A percentile compares a stretch with the other conserved stretches of the same genome.
phyloP scores from a whole-genome alignment of 2,113 vertebrate genomes.

The Atlantisia rogersi region DNA sequence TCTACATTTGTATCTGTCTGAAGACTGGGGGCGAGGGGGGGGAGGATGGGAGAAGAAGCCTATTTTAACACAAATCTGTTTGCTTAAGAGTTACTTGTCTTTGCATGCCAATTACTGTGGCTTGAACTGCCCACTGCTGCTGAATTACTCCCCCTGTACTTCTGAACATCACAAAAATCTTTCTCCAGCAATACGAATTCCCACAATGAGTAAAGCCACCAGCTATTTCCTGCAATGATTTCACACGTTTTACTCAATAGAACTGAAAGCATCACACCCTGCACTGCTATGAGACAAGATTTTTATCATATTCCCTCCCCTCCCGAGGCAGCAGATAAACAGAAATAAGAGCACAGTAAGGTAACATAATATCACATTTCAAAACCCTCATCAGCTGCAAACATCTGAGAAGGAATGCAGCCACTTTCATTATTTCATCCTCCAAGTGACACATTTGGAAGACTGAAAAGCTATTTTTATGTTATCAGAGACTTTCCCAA shows the following conservation, averaged over 20 bases:
- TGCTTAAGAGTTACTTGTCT: not conserved
- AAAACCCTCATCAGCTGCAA: constrained; percentile 15
- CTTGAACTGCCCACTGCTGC: not conserved
- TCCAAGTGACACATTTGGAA: not conserved
- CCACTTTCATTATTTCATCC: constrained; percentile 26
- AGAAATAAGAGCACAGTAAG: not conserved
- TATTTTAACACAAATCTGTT: not conserved
- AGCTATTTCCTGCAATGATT: not conserved
- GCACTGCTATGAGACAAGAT: not conserved
- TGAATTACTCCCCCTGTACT: not conserved
- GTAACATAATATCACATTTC: not conserved
- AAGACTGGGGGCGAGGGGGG: not conserved
- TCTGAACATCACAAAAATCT: not conserved
- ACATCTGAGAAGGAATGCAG: constrained; percentile 3
- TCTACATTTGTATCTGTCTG: not conserved
- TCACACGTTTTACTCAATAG: constrained; percentile 6
- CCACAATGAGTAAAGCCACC: constrained; percentile 2
- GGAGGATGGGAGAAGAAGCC: not conserved
- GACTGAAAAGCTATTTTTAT: not conserved
- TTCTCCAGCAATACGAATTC: not conserved
- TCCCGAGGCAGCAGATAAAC: not conserved
- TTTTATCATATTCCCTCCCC: not conserved
- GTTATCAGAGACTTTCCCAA: not conserved
- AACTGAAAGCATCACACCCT: not conserved
- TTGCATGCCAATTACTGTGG: not conserved